A percentile compares a stretch with the other conserved stretches of the same genome.
Conservation (phyloP, 2,113 vertebrate genomes). For the Anas platyrhynchos region DNA sequence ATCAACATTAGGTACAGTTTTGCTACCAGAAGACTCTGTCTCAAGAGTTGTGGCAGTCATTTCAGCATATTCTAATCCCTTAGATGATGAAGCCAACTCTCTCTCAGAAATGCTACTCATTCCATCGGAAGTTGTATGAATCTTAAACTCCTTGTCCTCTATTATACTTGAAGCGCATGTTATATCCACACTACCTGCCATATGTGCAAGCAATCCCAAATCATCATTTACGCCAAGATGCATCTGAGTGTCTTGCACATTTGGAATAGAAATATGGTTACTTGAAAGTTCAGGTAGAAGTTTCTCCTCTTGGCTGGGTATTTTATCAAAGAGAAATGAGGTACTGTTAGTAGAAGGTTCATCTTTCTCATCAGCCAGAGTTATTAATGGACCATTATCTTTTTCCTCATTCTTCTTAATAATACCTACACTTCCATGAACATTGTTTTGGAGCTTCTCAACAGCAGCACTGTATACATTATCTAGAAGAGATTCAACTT, state of each 20-base stretch:
- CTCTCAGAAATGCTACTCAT: conserved; percentile 78
- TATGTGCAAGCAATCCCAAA: conserved; percentile 86
- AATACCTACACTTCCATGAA: conserved; percentile 82
- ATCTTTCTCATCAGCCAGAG: conserved; percentile 96
- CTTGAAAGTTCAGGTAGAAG: conserved; percentile 86
- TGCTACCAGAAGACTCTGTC: conserved; percentile 74
- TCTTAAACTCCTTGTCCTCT: conserved; percentile 90
- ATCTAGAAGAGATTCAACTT: conserved; percentile 94
- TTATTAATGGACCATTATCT: conserved; percentile 94
- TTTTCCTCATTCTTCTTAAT: conserved; percentile 90
- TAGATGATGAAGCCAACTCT: conserved; percentile 76
- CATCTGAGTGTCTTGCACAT: conserved; percentile 81
- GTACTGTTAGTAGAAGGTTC: conserved; percentile 88
- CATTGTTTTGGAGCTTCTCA: conserved; percentile 91
- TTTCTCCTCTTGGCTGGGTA: conserved; percentile 83
- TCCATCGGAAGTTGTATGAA: conserved; percentile 83
- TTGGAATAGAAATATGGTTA: conserved; percentile 83
- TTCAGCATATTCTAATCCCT: conserved; percentile 77
- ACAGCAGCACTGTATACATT: conserved; percentile 97
- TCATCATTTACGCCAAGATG: conserved; percentile 86
- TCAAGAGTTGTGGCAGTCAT: conserved; percentile 77
- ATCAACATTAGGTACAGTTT: conserved; percentile 78
- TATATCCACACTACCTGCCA: conserved; percentile 86
- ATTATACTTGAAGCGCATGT: conserved; percentile 81
- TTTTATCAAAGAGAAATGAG: conserved; percentile 85